Conservation (phyloP, 2,888 invertebrate genomes). For the Acronicta alni region DNA sequence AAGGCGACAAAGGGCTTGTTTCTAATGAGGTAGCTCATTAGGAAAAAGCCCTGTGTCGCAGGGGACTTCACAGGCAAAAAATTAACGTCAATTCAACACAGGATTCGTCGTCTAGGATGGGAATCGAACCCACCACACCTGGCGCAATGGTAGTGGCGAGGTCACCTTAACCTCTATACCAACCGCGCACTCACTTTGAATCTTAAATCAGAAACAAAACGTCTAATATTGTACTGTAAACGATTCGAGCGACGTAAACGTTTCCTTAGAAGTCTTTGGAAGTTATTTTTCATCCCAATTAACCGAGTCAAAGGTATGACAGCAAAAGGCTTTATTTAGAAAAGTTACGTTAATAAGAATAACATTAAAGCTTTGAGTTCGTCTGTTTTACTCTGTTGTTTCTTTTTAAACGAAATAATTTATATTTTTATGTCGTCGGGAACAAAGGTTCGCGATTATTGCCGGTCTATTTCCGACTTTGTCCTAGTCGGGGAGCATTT, state of each 20-base stretch:
- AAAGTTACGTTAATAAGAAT: constrained; percentile 14
- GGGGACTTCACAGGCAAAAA: no score
- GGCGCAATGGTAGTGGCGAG: no score
- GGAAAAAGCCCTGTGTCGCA: no score
- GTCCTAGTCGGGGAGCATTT: constrained; percentile 48
- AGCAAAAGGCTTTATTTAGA: constrained; percentile 16
- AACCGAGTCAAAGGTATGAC: constrained; percentile 18
- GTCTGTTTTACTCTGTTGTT: constrained; percentile 14
- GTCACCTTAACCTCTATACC: no score
- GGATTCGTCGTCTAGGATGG: no score
- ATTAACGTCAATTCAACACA: no score
- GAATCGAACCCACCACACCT: no score
- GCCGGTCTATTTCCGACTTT: constrained; percentile 27
- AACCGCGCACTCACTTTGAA: no score
- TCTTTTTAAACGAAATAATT: constrained; percentile 16
- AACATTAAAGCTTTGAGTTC: constrained; percentile 17
- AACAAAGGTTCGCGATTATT: constrained; percentile 36
- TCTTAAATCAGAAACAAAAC: no score
- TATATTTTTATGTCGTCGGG: constrained; percentile 24
- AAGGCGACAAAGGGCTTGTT: no score
- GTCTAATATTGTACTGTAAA: not conserved
- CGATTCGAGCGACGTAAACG: not conserved
- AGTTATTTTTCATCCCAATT: constrained; percentile 15
- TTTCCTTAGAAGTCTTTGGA: not conserved
- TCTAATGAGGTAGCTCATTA: no score